Evolutionary conservation across 2,113 vertebrate species (phyloP), one percentile per base, ranked within the genome.

Genomic region (Lota lota): DNA sequence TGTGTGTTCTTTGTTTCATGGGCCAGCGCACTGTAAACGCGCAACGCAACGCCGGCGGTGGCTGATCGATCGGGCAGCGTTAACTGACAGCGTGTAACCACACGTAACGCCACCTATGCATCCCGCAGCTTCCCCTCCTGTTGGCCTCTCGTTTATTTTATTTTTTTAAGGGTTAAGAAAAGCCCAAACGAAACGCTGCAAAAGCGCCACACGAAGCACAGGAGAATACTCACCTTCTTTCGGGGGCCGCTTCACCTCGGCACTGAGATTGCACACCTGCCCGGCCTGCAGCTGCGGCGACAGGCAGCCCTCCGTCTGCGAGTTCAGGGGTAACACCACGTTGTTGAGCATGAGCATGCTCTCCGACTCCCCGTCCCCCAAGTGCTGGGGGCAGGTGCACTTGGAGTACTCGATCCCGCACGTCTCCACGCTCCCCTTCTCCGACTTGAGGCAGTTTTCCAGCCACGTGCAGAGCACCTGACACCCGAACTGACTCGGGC

Each of bases 321-420:
- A 94, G 17, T 99, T 99, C 86, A 99, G 92, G 75, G 97, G 97
- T 90, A 99, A 93, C 80, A 99, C 95, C 90, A 99, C 94, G 0
- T 99, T 99, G 86, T 95, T 99, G 87, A 99, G 93, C 92, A 97
- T 92, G 82, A 97, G 92, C 89, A 97, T 90, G 51, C 83, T 90
- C 77, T 93, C 92, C 12, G 96, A 94, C 87, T 98, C 96, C 83
- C 98, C 96, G 12, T 97, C 95, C 78, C 97, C 97, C 90, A 99
- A 91, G 88, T 99, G 96, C 88, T 99, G 97, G 72, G 96, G 97
- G 79, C 97, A 99, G 87, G 95, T 95, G 90, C 97, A 99, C 90
- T 98, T 99, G 74, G 96, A 95, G 90, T 98, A 97, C 93, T 98
- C 97, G 80, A 97, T 95, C 88, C 96, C 97, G 92, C 97, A 99